A percentile compares a stretch with the other conserved stretches of the same genome.
phyloP scores from a whole-genome alignment of 2,888 invertebrate genomes.

The Trimorus sp. region DNA sequence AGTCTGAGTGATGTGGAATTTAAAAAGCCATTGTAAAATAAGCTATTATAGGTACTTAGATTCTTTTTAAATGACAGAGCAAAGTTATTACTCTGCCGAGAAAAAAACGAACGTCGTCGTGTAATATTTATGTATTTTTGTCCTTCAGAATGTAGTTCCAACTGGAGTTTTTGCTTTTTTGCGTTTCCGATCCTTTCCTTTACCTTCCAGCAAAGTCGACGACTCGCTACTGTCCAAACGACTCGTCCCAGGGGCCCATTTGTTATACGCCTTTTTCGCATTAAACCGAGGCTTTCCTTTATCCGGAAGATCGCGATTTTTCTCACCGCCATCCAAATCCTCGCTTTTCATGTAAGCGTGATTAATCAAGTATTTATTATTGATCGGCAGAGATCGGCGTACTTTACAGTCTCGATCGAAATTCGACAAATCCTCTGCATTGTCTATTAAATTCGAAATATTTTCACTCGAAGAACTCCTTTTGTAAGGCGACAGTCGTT shows the following conservation, averaged over 20 bases:
- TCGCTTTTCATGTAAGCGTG: constrained; percentile 7
- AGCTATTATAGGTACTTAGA: no score
- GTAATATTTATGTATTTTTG: no score
- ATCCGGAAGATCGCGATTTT: constrained; percentile 7
- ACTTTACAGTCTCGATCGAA: constrained; percentile 87
- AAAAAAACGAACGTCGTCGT: no score
- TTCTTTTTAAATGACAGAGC: no score
- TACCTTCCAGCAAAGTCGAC: constrained; percentile 3
- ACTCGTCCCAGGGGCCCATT: not conserved
- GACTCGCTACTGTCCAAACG: not conserved
- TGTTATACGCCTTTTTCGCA: not conserved
- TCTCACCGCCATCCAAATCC: constrained; percentile 26
- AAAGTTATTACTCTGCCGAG: no score
- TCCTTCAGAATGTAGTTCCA: no score
- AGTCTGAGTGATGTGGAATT: no score
- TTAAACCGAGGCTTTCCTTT: constrained; percentile 11
- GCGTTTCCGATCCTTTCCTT: no score
- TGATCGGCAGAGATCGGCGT: constrained; percentile 87
- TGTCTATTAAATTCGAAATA: constrained; percentile 75
- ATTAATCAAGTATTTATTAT: constrained; percentile 27
- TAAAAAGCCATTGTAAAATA: no score
- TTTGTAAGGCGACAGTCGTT: constrained; percentile 73
- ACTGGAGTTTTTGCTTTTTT: no score
- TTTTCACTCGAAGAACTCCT: constrained; percentile 83
- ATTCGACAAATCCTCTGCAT: constrained; percentile 78